Evolutionary conservation across 2,113 vertebrate genomes (phyloP).

Genomic region (Cacatua alba): DNA sequence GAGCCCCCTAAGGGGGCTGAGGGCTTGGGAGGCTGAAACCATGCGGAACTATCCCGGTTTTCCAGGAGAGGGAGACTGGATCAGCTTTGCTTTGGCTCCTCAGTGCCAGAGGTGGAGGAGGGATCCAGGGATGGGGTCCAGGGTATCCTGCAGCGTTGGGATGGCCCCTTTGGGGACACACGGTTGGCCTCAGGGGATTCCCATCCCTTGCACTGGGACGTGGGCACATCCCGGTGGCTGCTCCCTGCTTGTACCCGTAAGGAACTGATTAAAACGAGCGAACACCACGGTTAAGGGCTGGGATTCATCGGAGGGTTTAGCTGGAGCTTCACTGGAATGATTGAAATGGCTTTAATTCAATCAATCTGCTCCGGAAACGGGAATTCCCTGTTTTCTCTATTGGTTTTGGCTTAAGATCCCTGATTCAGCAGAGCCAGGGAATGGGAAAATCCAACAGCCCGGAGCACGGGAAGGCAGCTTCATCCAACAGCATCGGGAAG

Average conservation of each 20-base stretch:
- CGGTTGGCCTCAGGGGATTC: neutral
- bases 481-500: neutral
- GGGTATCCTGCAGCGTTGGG: neutral
- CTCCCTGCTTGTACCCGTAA: neutral
- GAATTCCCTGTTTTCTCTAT: neutral
- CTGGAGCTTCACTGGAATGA: neutral
- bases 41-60: neutral
- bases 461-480: neutral
- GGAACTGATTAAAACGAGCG: neutral
- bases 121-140: neutral
- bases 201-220: fast-evolving
- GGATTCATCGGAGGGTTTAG: neutral
- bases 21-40: neutral
- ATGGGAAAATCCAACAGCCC: neutral
- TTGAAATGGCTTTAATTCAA: neutral
- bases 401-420: neutral
- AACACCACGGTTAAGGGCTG: neutral
- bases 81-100: neutral
- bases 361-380: neutral
- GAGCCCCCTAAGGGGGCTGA: neutral
- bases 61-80: neutral
- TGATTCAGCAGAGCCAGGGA: neutral
- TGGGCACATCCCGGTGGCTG: fast-evolving
- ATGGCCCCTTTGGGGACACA: neutral
- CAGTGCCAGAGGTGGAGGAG: neutral